Evolutionary conservation across 2,113 vertebrate genomes (phyloP), one percentile per base, ranked within the genome.

Genomic region (Leucosticte australis): DNA sequence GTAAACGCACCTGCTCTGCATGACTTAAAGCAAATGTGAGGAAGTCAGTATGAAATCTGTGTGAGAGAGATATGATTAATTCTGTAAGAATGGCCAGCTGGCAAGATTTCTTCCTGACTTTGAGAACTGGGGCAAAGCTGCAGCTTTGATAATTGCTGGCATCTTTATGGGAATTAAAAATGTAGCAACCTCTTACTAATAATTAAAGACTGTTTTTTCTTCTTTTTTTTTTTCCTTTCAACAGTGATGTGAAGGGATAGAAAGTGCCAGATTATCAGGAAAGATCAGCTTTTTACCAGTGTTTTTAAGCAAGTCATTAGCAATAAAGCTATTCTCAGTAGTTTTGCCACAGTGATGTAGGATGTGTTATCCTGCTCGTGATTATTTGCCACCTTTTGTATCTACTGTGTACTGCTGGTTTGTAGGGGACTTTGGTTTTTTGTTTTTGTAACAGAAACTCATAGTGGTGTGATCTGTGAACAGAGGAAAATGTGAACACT

Each of bases 1-100:
- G 98, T 98, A 97, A 98, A 98, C 97, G 97, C 99, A 99, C 99
- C 99, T 99, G 98, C 98, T 98, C 97, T 98, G 98, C 98, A 98
- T 98, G 98, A 98, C 98, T 98, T 98, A 97, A 98, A 98, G 97
- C 96, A 97, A 98, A 97, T 98, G 94, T 97, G 98, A 99, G 99
- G 99, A 99, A 98, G 98, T 98, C 97, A 96, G 94, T 97, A 80
- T 98, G 98, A 98, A 98, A 98, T 98, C 98, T 98, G 98, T 97
- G 96, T 95, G 98, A 98, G 98, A 98, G 98, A 99, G 99, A 99
- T 98, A 99, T 98, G 96, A 98, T 98, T 98, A 97, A 98, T 98
- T 97, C 97, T 70, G 93, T 71, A 97, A 95, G 96, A 97, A 97
- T 96, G 98, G 97, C 98, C 98, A 98, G 98, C 98, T 98, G 98